Percentiles rank a stretch among this genome's conserved stretches.
These are phyloP conservation scores for Pseudopleuronectes americanus DNA, from an alignment of 2,797 vertebrate species.

Conservation along the genomic window DNA sequence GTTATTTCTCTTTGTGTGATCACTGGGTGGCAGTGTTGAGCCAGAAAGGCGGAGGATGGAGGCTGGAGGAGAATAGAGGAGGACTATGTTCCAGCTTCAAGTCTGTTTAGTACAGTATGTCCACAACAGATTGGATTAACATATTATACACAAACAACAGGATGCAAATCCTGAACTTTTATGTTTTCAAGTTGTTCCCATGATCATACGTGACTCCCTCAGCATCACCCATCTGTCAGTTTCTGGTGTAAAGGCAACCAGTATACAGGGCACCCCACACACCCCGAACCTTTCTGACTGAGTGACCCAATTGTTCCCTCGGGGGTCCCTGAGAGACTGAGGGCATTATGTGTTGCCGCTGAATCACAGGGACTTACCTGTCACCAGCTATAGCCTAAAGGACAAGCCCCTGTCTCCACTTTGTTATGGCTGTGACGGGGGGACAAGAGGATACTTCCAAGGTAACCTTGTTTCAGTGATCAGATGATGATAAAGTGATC, in stretches of 20 bases:
- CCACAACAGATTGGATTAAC: constrained; percentile 19
- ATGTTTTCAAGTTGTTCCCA: neutral
- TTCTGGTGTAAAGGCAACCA: constrained; percentile 49
- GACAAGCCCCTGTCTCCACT: constrained; percentile 62
- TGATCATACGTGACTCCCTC: neutral
- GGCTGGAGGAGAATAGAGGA: constrained; percentile 2
- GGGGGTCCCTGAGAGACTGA: constrained; percentile 60
- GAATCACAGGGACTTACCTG: constrained; percentile 68
- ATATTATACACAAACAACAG: constrained; percentile 2
- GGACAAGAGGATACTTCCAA: constrained; percentile 69
- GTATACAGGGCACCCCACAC: neutral
- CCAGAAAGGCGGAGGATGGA: constrained; percentile 57
- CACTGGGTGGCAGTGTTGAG: constrained; percentile 87
- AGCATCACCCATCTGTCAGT: constrained; percentile 22
- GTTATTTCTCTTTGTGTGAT: constrained; percentile 2
- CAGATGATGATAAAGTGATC: constrained; percentile 76
- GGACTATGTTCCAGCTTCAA: constrained; percentile 4
- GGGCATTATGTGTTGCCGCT: constrained; percentile 70
- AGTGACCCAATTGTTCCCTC: constrained; percentile 63
- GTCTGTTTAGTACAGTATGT: constrained; percentile 26
- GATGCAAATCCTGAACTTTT: constrained; percentile 1
- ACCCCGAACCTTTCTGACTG: constrained; percentile 32
- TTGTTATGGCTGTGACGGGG: constrained; percentile 60
- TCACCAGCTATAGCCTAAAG: constrained; percentile 69
- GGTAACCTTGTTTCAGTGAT: constrained; percentile 74